Evolutionary conservation across 2,888 invertebrate genomes (phyloP), one percentile per base, ranked within the genome.

Genomic region (Steinernema hermaphroditum): DNA sequence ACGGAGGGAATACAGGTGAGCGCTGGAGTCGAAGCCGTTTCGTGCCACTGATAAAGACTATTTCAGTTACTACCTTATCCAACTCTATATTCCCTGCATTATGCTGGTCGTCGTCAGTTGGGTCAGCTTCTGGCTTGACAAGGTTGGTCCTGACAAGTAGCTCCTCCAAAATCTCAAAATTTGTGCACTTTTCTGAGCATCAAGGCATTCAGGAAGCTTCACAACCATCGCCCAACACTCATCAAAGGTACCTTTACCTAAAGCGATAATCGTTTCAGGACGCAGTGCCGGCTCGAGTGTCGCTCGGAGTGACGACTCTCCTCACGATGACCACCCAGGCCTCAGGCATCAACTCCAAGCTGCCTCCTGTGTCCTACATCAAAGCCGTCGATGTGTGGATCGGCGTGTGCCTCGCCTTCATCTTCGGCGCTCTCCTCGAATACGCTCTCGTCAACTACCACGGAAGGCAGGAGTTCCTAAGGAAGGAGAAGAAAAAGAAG

Each of bases 61-160:
- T 14, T 37, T 4, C 37, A 85, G 85, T 80, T 85, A 85, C 72
- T 85, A 85, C 76, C 77, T 85, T 27, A 85, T 85, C 75, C 96
- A 96, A 91, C 96, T 96, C 90, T 97, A 97, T 91, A 94, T 96
- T 88, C 97, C 97, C 71, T 96, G 96, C 91, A 80, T 83, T 90
- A 96, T 96, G 96, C 90, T 96, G 88, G 95, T 96, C 88, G 94
- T 84, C 73, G 85, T 85, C 49, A 81, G 80, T 19, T 85, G 84
- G 84, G 82, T 82, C 43, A 78, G 78, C 2, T 85, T 85, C 75
- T 85, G 85, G 85, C 79, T 86, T 6, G 86, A 87, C 74, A 86
- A 86, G 78, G 86, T 68, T 43, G 69, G 68, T 32, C 37, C 12
- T n/a, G n/a, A n/a, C n/a, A n/a, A n/a, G n/a, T n/a, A n/a, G n/a